phyloP scores from a whole-genome alignment of 2,113 vertebrate species.

The Rhadina sibilatrix region DNA sequence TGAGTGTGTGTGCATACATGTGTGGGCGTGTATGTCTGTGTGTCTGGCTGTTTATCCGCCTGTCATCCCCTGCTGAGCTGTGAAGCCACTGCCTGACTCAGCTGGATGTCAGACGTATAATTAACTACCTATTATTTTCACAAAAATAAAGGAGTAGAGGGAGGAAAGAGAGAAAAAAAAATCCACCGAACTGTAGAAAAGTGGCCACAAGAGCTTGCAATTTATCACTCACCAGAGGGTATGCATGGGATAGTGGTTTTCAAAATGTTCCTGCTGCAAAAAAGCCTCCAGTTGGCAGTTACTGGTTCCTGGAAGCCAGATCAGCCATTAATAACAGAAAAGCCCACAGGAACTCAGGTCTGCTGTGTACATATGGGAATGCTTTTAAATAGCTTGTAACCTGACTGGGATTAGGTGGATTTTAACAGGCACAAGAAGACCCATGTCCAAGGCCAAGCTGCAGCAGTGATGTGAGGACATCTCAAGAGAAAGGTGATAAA shows the following conservation, averaged over 20 bases:
- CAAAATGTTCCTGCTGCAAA: not conserved
- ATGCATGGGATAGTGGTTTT: not conserved
- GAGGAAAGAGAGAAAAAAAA: not conserved
- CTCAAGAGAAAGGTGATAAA: not conserved
- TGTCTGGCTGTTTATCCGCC: not conserved
- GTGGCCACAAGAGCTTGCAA: not conserved
- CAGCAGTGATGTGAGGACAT: not conserved
- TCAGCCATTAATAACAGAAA: not conserved
- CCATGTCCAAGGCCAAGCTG: not conserved
- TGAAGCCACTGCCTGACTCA: slow-evolving; percentile 15
- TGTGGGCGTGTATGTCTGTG: not conserved
- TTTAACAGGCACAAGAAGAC: not conserved
- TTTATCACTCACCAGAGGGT: not conserved
- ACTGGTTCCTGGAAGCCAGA: not conserved
- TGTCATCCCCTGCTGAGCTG: not conserved
- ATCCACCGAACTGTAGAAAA: not conserved
- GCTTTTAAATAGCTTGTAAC: not conserved
- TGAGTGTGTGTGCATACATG: not conserved
- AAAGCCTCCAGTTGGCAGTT: not conserved
- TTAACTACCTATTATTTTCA: not conserved
- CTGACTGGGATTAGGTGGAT: not conserved
- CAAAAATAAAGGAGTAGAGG: not conserved
- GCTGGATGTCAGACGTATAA: not conserved
- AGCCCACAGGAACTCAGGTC: not conserved
- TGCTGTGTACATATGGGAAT: not conserved